phyloP scores from a whole-genome alignment of 1,140 invertebrate species.

The Mamestra configurata region DNA sequence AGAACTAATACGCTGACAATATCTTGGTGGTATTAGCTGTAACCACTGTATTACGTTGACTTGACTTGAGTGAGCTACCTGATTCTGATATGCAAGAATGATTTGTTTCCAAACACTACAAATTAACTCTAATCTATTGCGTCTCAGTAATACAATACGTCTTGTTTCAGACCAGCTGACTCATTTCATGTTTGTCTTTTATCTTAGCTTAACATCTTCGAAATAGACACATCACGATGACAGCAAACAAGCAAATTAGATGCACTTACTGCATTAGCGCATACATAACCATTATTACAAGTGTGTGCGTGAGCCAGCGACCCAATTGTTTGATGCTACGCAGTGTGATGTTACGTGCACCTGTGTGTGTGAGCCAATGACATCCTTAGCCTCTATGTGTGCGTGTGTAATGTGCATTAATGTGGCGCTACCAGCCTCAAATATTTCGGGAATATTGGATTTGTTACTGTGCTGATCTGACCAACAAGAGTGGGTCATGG shows the following conservation, averaged over 20 bases:
- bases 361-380: conserved; percentile 24
- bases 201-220: background rate
- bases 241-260: conserved; percentile 34
- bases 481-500: conserved; percentile 24
- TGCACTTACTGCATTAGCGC: conserved; percentile 26
- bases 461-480: conserved; percentile 1
- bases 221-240: conserved; percentile 27
- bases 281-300: conserved; percentile 16
- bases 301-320: conserved; percentile 11
- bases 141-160: background rate
- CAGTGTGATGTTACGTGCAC: conserved; percentile 1
- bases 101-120: background rate
- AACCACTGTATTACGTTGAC: too few species aligned
- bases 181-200: conserved; percentile 17
- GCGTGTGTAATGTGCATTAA: conserved; percentile 28
- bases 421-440: conserved; percentile 15
- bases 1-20: background rate
- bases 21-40: background rate
- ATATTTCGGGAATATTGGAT: conserved; percentile 39
- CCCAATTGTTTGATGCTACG: conserved; percentile 42
- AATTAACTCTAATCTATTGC: background rate
- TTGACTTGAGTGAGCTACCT: too few species aligned
- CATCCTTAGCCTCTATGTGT: conserved; percentile 12
- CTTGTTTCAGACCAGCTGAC: conserved; percentile 1
- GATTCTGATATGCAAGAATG: background rate